A percentile compares a stretch with the other conserved stretches of the same genome.
phyloP scores from a whole-genome alignment of 1,140 invertebrate genomes.

The Euwallacea similis region DNA sequence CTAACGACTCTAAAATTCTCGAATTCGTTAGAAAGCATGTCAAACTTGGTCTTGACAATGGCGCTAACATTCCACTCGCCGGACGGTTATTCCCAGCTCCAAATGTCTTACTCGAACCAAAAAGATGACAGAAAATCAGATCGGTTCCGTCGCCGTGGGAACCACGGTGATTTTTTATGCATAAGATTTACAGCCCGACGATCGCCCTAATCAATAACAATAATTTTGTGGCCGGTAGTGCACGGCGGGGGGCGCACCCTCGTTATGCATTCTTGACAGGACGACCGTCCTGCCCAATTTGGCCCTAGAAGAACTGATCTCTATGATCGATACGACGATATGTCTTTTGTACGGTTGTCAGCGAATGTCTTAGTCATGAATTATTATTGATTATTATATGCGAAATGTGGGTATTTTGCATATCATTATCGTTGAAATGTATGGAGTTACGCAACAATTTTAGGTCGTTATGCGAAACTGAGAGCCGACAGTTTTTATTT shows the following conservation, averaged over 20 bases:
- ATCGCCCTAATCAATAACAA: constrained; percentile 43
- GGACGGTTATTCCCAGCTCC: neutral
- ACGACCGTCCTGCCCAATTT: constrained; percentile 39
- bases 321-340: constrained; percentile 5
- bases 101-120: neutral
- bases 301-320: constrained; percentile 14
- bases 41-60: neutral
- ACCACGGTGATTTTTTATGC: constrained; percentile 19
- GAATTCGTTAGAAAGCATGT: too few relatives aligned
- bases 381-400: too few relatives aligned
- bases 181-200: constrained; percentile 36
- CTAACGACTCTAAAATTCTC: neutral
- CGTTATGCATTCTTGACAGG: constrained; percentile 40
- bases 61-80: neutral
- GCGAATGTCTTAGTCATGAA: neutral
- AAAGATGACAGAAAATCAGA: constrained; percentile 18
- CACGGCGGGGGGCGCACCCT: constrained; percentile 42
- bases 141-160: constrained; percentile 15
- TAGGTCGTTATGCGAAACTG: too few relatives aligned
- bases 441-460: too few relatives aligned
- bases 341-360: constrained; percentile 24
- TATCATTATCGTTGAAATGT: too few relatives aligned
- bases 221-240: constrained; percentile 41
- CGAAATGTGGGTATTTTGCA: too few relatives aligned
- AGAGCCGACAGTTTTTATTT: too few relatives aligned